Evolutionary conservation across 1,140 invertebrate species (phyloP), one percentile per base, ranked within the genome.

Genomic region (Heliconius nattereri): DNA sequence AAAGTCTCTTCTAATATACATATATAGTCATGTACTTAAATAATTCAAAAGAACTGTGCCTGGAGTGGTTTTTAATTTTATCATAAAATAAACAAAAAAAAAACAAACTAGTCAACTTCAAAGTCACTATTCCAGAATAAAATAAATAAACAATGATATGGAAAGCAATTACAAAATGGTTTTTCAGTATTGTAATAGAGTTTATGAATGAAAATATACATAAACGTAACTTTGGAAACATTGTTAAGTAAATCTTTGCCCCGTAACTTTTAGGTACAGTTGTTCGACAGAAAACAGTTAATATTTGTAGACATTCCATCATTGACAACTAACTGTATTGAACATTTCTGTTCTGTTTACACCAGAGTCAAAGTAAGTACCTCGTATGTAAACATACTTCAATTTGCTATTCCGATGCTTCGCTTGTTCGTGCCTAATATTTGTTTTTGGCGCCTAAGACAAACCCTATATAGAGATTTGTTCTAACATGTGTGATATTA

Each of bases 361-460:
- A 85, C 83, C 84, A 80, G 87, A 85, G 84, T 87, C 89, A 79
- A 88, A 91, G 88, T 66, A 66, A 66, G 60, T 92, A 88, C 86
- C 87, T 87, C 86, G 87, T 87, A 85, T 83, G 86, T 86, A 93
- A 93, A 92, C 85, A 90, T 74, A 78, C 81, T 78, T 83, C 85
- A 87, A 91, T 92, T 92, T 91, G 90, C 90, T 92, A 92, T 91
- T 92, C 87, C 87, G 86, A 87, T 81, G 83, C 85, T 79, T 81
- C 86, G 88, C 85, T 89, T 91, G 89, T 89, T 88, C 86, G 83
- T 78, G 85, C 81, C 85, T 85, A 90, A 92, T 92, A 92, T 93
- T 93, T 93, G 90, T 89, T 89, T 91, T 92, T 89, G 88, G 84
- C 85, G 85, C 87, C 84, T 29, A 90, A 90, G 85, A 91, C 85